Base-by-base conservation (phyloP, 2,797 vertebrate genomes). In the Pangasius djambal region DNA sequence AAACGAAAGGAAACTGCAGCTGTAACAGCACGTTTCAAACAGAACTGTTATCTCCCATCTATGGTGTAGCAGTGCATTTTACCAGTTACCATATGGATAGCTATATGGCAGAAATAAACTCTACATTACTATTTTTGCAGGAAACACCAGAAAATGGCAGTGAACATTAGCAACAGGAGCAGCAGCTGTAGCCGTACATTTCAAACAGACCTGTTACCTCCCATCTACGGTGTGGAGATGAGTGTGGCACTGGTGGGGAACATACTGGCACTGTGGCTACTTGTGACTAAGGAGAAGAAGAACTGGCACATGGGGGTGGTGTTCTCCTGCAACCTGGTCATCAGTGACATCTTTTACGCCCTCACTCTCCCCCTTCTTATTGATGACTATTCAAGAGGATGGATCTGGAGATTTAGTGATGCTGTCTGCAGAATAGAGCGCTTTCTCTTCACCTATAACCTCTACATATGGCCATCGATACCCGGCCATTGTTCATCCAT, bases 391-490 rank as follows among this genome's bases (percentile, higher is more conserved):
- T 34, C 55, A 0, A 90, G 65, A 0, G 75, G 67, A 0, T 97
- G 97, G 77, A 0, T 93, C 9, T 97, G 97, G 97, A 0, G 2
- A 2, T 97, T 96, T 0, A 94, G 97, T 0, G 0, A 9, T 0
- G 4, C 40, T 0, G 13, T 90, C 2, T 98, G 97, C 88, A 96
- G 93, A 90, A 91, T 96, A 0, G 97, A 98, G 74, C 95, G 93
- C n/a, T 98, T 97, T 87, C 92, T 97, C 8, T 98, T 97, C 92
- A 94, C 90, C 89, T 96, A 94, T 92, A 98, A 97, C 95, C 90
- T 97, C 18, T 97, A 97, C 0, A 94, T 93, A 97, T 57, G 93
- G 97, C 25, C 96, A 96, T 93, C 94, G 97, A n/a, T 97, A 96
- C 3, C 55, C 98, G 55, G 97, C 94, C 55, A 88, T 97, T 0